Base-by-base conservation (phyloP, 2,113 vertebrate species). In the Callorhinus ursinus region DNA sequence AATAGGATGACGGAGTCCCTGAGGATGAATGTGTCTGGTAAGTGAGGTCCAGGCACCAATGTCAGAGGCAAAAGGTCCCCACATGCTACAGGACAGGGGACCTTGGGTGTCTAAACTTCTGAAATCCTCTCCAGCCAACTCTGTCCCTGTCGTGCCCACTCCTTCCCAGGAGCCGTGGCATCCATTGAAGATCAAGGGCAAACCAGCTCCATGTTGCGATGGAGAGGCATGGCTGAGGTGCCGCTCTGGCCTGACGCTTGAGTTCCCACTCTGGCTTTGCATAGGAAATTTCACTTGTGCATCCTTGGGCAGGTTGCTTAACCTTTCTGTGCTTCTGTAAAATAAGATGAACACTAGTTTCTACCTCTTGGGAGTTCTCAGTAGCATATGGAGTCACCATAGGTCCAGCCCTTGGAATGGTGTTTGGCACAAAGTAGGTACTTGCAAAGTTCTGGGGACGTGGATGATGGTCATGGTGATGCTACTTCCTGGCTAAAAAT, bases 171-270 rank as follows among this genome's bases (percentile, higher is more conserved):
- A 42, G 22, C 63, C 15, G 3, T 0, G 5, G 14, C n/a, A 11
- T 36, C 89, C 6, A 1, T 18, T 12, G 9, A 28, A 59, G 4
- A 26, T 16, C 55, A 7, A 16, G 10, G 57, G 39, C 10, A 31
- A 46, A 15, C 33, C 2, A 1, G 21, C 46, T 9, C 31, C 0
- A 0, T 0, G n/a, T 16, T 11, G 24, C 4, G 1, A 1, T 1
- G 11, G 42, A 39, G 19, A n/a, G 11, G 8, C 26, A 2, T 0
- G 0, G 28, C 26, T 1, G 28, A 46, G 39, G 31, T 3, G 0
- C 9, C 7, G 10, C 39, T 61, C 21, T 21, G 15, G 18, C 22
- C 80, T 15, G 49, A 36, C 4, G 3, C 42, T 11, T 10, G 36
- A 39, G 46, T n/a, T 80, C 21, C 1, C 28, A 18, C 46, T 22